Conservation (phyloP, 2,113 vertebrate species). For the Gobiocypris rarus region DNA sequence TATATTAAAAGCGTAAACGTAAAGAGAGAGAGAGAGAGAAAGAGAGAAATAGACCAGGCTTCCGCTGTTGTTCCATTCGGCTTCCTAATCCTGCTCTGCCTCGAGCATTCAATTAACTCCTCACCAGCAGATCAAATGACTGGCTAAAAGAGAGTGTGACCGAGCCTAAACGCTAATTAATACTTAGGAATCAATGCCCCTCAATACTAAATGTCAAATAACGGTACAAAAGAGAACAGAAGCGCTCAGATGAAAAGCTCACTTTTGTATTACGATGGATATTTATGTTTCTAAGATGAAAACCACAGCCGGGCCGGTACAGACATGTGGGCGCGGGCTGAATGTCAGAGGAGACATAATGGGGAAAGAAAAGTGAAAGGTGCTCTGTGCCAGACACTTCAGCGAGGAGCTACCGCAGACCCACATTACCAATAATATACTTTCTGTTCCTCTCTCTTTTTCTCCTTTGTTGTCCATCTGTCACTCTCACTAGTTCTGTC, state of each 20-base stretch:
- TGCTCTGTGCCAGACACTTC: slow-evolving; percentile 21
- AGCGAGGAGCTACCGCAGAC: slow-evolving; percentile 21
- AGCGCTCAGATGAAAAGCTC: slow-evolving; percentile 44
- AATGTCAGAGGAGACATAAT: slow-evolving; percentile 54
- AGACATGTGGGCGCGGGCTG: slow-evolving; percentile 45
- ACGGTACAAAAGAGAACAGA: slow-evolving; percentile 39
- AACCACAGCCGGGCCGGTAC: slow-evolving; percentile 46
- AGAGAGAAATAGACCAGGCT: slow-evolving; percentile 12
- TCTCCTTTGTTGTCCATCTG: slow-evolving; percentile 10
- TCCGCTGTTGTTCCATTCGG: slow-evolving; percentile 36
- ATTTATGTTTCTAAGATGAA: slow-evolving; percentile 57
- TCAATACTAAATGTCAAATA: slow-evolving; percentile 53
- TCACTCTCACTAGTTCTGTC: slow-evolving; percentile 2
- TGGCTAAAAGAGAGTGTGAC: slow-evolving; percentile 50
- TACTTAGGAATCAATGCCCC: slow-evolving; percentile 59
- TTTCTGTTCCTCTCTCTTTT: slow-evolving; percentile 17
- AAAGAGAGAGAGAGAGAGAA: neutral
- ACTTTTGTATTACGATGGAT: slow-evolving; percentile 47
- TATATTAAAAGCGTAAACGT: neutral
- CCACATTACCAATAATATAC: slow-evolving; percentile 7
- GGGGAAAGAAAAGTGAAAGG: slow-evolving; percentile 40
- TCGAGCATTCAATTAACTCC: slow-evolving; percentile 53
- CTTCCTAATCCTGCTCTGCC: slow-evolving; percentile 48
- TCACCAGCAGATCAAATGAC: slow-evolving; percentile 53
- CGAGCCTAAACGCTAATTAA: slow-evolving; percentile 60